Conservation (phyloP, 2,888 invertebrate genomes). For the Drosophila histrio region DNA sequence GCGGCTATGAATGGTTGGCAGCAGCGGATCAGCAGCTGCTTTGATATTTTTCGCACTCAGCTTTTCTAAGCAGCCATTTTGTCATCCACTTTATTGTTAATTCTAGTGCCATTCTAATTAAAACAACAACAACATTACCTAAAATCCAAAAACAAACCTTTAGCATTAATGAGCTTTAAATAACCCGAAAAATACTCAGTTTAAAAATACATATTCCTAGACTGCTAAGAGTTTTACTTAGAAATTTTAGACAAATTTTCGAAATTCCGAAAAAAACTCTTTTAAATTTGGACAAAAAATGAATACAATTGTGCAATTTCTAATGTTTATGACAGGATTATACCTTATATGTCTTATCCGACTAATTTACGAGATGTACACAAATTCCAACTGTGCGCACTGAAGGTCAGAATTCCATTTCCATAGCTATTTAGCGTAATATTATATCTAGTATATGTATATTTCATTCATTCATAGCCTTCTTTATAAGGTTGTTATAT, state of each 20-base stretch:
- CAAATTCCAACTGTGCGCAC: neutral
- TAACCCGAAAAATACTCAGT: neutral
- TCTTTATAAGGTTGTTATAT: neutral
- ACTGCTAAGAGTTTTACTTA: neutral
- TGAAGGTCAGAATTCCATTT: neutral
- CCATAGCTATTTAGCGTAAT: neutral
- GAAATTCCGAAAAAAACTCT: neutral
- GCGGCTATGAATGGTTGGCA: too few species aligned
- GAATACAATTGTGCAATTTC: constrained; percentile 3
- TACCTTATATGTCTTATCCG: constrained; percentile 14
- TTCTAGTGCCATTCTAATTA: neutral
- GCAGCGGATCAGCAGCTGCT: too few species aligned
- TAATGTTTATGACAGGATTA: constrained; percentile 2
- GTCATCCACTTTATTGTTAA: neutral
- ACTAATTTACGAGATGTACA: constrained; percentile 14
- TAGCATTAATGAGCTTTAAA: neutral
- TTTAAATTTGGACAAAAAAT: neutral
- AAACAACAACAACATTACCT: neutral
- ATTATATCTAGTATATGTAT: neutral
- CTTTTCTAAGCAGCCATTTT: neutral
- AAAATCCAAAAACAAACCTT: neutral
- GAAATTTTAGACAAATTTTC: neutral
- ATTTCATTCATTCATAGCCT: neutral
- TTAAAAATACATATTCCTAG: neutral
- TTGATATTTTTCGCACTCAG: neutral